Base-by-base conservation (phyloP, 1,140 invertebrate genomes). In the Steinernema feltiae region DNA sequence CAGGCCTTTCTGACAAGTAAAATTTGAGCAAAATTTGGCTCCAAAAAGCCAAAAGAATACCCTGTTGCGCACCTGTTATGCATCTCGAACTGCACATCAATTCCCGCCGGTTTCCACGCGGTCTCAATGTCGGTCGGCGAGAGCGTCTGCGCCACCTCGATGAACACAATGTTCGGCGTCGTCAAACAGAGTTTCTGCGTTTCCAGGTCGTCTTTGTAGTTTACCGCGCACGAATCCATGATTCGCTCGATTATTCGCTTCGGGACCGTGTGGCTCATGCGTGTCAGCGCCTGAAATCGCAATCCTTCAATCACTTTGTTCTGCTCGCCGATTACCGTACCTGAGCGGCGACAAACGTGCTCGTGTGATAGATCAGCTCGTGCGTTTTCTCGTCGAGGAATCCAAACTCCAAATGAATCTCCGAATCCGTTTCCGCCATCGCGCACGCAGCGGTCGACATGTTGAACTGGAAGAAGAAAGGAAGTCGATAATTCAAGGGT, bases 41-140 rank as follows among this genome's bases (percentile, higher is more conserved):
- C n/a, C n/a, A n/a, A n/a, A n/a, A n/a, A n/a, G n/a, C n/a, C n/a
- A n/a, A n/a, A n/a, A n/a, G n/a, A n/a, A 63, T 41, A 41, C 7
- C 53, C 53, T 63, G n/a, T 46, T 46, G 41, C n/a, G 41, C 53
- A 63, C 53, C 53, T 63, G 24, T 63, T 63, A 21, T 63, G 53
- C 53, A 63, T 63, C 2, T 63, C 53, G 24, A 63, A 7, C 15
- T 63, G 15, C 24, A 63, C 53, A 3, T 63, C 53, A 27, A 63
- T 63, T 3, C 53, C 53, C 7, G 53, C 53, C 24, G 53, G 53
- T 27, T 63, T 63, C 53, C 53, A 63, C 15, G 53, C 53, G 7
- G 24, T 27, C 12, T 63, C 53, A 12, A 63, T 21, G 24, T 63
- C 53, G 2, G 12, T 21, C 3, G 53, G 53, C 24, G 12, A 17